Base-by-base conservation (phyloP, 2,888 invertebrate species). In the Prosopocoilus inquinatus region DNA sequence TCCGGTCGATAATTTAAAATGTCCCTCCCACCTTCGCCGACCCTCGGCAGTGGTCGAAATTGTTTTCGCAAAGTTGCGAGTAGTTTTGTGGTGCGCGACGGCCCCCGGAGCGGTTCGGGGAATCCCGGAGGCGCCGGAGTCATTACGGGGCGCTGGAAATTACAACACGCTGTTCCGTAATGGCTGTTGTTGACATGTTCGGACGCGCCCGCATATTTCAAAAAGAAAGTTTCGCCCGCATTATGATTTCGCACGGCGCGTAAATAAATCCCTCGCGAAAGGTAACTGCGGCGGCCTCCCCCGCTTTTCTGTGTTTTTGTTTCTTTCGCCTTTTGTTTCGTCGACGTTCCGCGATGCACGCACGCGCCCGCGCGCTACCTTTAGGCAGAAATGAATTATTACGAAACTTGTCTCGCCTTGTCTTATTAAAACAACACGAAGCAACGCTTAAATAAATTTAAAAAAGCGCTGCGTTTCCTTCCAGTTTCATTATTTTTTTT, bases 141-240 rank as follows among this genome's bases (percentile, higher is more conserved):
- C 65, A 64, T 67, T 64, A 65, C 62, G 53, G 53, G 59, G 57
- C 58, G 61, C 63, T 63, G 64, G 61, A 65, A 65, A 65, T 66
- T 62, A 64, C 66, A 53, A 58, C 59, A 58, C 56, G 57, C 59
- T 57, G 62, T 62, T 62, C 55, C 59, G 62, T 66, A 66, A 66
- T 66, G 65, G 65, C 57, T 65, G 62, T 66, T 65, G 66, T 65
- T 66, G 65, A 66, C 66, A 65, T 65, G 65, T 66, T 65, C 61
- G 63, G 66, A 59, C 57, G 59, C 61, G 57, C 60, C 50, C 49
- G 55, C 55, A 61, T 60, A 61, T 65, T 63, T 63, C 60, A 58
- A 45, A 54, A 62, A 64, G 53, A 54, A 62, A 64, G 53, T 62
- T 63, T 62, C 55, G 48, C 55, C 56, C 59, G 58, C 60, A 60